Evolutionary conservation across 2,888 invertebrate species (phyloP).

Genomic region (Pristionchus maxplancki): DNA sequence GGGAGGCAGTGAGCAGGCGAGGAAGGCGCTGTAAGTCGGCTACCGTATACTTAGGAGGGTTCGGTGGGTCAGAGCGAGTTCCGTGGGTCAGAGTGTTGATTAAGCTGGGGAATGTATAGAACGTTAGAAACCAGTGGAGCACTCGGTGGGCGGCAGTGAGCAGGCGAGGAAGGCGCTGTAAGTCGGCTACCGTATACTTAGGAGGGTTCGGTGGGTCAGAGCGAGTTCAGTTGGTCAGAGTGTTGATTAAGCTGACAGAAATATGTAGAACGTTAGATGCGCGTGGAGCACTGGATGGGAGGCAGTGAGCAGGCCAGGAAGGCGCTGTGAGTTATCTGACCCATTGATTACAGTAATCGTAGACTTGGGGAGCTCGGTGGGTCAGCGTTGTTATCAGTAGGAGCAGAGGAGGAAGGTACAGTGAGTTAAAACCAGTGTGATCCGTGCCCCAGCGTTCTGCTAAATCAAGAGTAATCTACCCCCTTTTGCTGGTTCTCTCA

Average conservation of each 20-base stretch:
- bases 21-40: slow-evolving; percentile 58
- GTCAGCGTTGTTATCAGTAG: too few species aligned
- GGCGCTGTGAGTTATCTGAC: slow-evolving; percentile 49
- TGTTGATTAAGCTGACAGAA: too few species aligned
- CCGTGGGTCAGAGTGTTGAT: not conserved
- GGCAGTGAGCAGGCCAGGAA: slow-evolving; percentile 69
- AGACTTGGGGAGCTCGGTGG: too few species aligned
- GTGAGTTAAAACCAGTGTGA: too few species aligned
- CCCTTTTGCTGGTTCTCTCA: too few species aligned
- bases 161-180: slow-evolving; percentile 65
- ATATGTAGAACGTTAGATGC: too few species aligned
- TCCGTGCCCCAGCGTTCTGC: too few species aligned
- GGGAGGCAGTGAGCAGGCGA: slow-evolving; percentile 68
- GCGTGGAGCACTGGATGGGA: slow-evolving; percentile 69
- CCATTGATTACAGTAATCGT: not conserved
- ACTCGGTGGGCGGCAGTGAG: slow-evolving; percentile 67
- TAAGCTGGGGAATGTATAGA: too few species aligned
- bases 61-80: not conserved
- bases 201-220: not conserved
- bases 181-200: not conserved
- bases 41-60: not conserved
- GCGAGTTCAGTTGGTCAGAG: too few species aligned
- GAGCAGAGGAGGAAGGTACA: too few species aligned
- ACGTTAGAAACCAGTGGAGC: slow-evolving; percentile 65
- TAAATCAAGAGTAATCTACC: too few species aligned